These are phyloP conservation scores for Dendropsophus ebraccatus DNA, from an alignment of 2,113 vertebrate genomes.

Conservation along the genomic window DNA sequence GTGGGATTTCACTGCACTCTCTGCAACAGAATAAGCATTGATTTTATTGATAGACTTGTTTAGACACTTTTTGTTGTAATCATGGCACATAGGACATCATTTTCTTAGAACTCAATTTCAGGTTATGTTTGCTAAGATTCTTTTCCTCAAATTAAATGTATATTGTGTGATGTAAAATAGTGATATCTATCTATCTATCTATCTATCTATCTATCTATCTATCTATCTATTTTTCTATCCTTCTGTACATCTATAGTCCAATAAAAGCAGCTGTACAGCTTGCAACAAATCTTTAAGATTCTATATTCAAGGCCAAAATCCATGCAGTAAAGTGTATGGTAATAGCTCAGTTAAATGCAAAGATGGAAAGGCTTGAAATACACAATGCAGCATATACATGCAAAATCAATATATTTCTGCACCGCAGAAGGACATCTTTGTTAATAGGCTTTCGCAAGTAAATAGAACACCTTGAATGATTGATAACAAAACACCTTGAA, in stretches of 20 bases:
- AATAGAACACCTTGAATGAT: background rate
- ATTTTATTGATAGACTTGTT: background rate
- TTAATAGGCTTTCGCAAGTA: conserved; percentile 25
- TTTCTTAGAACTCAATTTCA: background rate
- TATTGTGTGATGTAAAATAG: too few species aligned
- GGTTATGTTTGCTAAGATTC: too few species aligned
- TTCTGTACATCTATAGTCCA: background rate
- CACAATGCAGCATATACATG: conserved; percentile 15
- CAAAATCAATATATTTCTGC: conserved; percentile 19
- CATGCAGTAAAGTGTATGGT: conserved; percentile 5
- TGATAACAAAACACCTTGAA: conserved; percentile 33
- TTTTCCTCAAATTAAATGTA: too few species aligned
- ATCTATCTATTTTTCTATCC: background rate
- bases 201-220: background rate
- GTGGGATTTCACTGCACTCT: background rate
- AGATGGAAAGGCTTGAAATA: background rate
- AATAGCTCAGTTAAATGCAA: conserved; percentile 14
- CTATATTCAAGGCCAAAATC: conserved; percentile 23
- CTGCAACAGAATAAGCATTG: background rate
- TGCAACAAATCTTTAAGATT: conserved; percentile 23
- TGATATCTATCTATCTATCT: too few species aligned
- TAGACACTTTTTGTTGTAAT: background rate
- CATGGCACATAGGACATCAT: background rate
- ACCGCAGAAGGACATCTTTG: conserved; percentile 8
- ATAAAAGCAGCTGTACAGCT: conserved; percentile 12